These are phyloP conservation scores for Parazoanthus darwini DNA, from an alignment of 92 coral and sea anemone genomes.

Conservation along the genomic window DNA sequence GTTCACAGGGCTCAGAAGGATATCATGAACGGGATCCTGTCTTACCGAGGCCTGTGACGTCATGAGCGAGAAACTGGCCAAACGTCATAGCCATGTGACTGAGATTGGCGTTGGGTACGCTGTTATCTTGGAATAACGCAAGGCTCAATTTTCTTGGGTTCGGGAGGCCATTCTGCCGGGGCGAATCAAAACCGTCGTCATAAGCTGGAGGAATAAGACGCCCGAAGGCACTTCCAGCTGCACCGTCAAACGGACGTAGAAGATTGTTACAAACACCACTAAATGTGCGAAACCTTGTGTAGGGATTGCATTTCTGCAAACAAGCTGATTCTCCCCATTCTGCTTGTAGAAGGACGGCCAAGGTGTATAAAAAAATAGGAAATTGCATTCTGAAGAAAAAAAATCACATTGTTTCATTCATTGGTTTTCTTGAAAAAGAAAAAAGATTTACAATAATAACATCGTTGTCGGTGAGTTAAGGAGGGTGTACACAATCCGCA, in stretches of 20 bases:
- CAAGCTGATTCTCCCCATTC: not conserved
- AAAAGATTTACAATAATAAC: not conserved
- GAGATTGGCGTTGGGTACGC: too few relatives aligned
- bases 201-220: constrained; percentile 26
- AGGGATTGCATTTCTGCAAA: not conserved
- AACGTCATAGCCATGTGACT: too few relatives aligned
- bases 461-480: too few relatives aligned
- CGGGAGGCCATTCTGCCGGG: constrained; percentile 38
- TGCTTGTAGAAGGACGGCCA: not conserved
- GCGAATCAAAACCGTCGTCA: too few relatives aligned
- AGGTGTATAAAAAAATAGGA: not conserved
- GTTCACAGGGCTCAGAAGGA: not conserved
- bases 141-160: constrained; percentile 50
- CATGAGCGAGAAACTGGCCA: too few relatives aligned
- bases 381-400: not conserved
- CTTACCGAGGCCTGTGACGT: too few relatives aligned
- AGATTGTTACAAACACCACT: too few relatives aligned
- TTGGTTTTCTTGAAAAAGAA: not conserved
- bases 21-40: too few relatives aligned
- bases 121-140: constrained; percentile 15
- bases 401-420: not conserved
- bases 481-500: too few relatives aligned
- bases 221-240: too few relatives aligned
- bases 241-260: too few relatives aligned
- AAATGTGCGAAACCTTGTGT: constrained; percentile 21